Conservation (phyloP, 2,113 vertebrate genomes). For the cat (Felis catus) region DNA sequence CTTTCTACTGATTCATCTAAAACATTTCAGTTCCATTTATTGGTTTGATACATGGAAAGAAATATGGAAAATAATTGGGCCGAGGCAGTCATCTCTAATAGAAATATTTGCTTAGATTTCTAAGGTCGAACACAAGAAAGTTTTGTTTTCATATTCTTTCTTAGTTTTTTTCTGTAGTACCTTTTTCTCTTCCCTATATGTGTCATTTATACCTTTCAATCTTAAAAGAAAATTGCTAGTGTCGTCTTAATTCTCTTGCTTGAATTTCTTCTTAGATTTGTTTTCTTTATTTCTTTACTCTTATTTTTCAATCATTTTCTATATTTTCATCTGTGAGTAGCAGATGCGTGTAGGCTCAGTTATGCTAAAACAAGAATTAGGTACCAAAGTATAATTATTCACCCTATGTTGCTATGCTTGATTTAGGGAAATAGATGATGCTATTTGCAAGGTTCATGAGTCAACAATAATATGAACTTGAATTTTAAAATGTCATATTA, state of each 20-base stretch:
- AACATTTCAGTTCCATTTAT: background rate
- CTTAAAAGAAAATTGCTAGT: conserved; percentile 41
- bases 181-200: background rate
- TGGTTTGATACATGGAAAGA: conserved; percentile 34
- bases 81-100: background rate
- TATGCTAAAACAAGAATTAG: conserved; percentile 58
- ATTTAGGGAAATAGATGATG: conserved; percentile 49
- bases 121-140: background rate
- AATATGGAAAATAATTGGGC: background rate
- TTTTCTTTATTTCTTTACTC: conserved; percentile 34
- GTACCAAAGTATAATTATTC: conserved; percentile 49
- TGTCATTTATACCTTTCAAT: conserved; percentile 16
- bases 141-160: conserved; percentile 24
- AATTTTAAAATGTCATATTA: background rate
- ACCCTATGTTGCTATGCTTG: conserved; percentile 16
- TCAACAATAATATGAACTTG: conserved; percentile 30
- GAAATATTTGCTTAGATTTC: conserved; percentile 5
- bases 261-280: conserved; percentile 46
- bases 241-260: conserved; percentile 25
- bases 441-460: conserved; percentile 39
- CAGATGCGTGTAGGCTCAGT: conserved; percentile 59
- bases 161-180: background rate
- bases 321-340: conserved; percentile 53
- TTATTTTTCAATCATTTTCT: conserved; percentile 67
- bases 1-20: background rate